A percentile compares a stretch with the other conserved stretches of the same genome.
These are phyloP conservation scores for Montifringilla adamsi DNA, from an alignment of 2,113 vertebrate species.

Conservation along the genomic window DNA sequence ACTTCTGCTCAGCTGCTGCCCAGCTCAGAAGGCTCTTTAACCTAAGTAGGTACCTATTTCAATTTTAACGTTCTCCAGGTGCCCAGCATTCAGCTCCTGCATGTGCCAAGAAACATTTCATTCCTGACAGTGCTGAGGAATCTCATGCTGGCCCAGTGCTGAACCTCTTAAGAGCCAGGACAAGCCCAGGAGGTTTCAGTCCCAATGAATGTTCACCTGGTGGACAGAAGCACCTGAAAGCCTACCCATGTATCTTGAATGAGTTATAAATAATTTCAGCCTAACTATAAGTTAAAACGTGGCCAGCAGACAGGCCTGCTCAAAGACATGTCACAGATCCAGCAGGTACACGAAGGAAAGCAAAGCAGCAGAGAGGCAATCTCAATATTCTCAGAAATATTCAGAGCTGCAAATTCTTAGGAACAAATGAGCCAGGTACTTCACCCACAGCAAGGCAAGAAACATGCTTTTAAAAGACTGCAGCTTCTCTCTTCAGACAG, in stretches of 20 bases:
- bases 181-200: background rate
- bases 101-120: background rate
- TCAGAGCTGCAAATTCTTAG: background rate
- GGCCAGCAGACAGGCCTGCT: background rate
- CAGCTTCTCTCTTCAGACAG: background rate
- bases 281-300: background rate
- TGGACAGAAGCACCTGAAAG: background rate
- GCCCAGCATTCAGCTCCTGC: background rate
- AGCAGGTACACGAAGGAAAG: accelerated
- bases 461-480: background rate
- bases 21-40: constrained; percentile 39
- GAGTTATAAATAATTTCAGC: background rate
- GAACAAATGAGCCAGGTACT: background rate
- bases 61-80: constrained; percentile 30
- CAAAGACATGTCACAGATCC: background rate
- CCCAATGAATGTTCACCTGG: accelerated
- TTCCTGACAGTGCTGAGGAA: background rate
- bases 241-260: background rate
- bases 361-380: background rate
- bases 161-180: background rate
- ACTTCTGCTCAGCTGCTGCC: background rate
- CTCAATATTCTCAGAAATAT: background rate
- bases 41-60: constrained; percentile 3
- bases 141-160: accelerated
- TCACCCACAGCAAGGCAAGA: background rate